Conservation (phyloP, 2,888 invertebrate species). For the Dexiosoma caninum region DNA sequence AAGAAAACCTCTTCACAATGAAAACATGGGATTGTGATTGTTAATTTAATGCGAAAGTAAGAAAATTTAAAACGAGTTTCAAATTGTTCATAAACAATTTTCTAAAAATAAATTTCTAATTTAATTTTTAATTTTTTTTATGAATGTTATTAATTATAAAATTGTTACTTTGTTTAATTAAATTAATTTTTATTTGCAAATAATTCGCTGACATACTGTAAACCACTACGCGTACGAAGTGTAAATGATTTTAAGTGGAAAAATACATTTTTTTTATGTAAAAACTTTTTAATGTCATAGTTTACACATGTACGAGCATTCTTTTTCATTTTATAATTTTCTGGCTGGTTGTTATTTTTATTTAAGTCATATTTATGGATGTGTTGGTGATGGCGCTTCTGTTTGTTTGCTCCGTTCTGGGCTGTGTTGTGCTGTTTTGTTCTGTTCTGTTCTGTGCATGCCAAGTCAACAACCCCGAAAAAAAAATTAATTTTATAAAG, state of each 20-base stretch:
- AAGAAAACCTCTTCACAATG: too few relatives aligned
- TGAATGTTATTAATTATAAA: too few relatives aligned
- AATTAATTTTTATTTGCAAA: background rate
- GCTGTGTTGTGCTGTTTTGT: too few relatives aligned
- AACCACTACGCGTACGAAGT: background rate
- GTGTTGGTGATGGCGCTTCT: conserved; percentile 14
- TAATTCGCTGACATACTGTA: conserved; percentile 9
- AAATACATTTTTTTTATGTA: conserved; percentile 1
- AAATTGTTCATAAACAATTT: too few relatives aligned
- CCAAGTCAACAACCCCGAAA: conserved; percentile 59
- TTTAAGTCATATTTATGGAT: conserved; percentile 13
- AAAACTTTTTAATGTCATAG: conserved; percentile 4
- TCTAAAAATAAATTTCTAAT: too few relatives aligned
- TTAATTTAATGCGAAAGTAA: too few relatives aligned
- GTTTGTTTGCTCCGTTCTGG: conserved; percentile 38
- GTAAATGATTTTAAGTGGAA: background rate
- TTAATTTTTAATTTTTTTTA: too few relatives aligned
- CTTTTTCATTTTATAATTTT: background rate
- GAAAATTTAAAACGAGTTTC: too few relatives aligned
- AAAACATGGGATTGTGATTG: too few relatives aligned
- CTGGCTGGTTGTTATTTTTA: background rate
- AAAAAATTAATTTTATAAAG: conserved; percentile 31
- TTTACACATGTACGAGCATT: background rate
- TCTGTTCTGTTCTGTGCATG: conserved; percentile 11
- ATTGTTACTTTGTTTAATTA: too few relatives aligned